These are phyloP conservation scores for Artibeus jamaicensis DNA, from an alignment of 2,797 vertebrate species.

Conservation along the genomic window DNA sequence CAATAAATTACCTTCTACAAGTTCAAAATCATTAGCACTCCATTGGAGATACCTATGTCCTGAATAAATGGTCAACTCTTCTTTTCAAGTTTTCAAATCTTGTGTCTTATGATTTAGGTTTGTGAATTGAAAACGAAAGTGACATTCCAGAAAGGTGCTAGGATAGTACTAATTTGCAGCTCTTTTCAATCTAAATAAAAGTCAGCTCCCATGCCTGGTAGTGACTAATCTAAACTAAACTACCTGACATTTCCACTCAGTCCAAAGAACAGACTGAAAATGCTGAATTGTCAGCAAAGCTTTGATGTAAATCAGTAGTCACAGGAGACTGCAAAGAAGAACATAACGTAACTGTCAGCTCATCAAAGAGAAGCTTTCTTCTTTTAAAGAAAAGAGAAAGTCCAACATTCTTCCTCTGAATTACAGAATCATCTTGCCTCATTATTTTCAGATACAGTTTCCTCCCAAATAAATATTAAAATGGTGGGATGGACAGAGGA, in stretches of 20 bases:
- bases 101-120: not conserved
- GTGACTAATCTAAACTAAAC: conserved; percentile 74
- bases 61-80: not conserved
- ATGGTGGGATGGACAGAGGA: not conserved
- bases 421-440: conserved; percentile 49
- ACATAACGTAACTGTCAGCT: conserved; percentile 54
- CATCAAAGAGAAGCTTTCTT: conserved; percentile 67
- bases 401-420: conserved; percentile 47
- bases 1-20: not conserved
- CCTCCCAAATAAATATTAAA: conserved; percentile 33
- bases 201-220: conserved; percentile 48
- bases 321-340: conserved; percentile 65
- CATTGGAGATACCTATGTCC: not conserved
- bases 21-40: conserved; percentile 49
- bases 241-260: conserved; percentile 71
- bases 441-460: conserved; percentile 71
- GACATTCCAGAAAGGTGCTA: conserved; percentile 49
- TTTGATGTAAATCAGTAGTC: conserved; percentile 77
- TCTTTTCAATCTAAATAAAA: conserved; percentile 67
- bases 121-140: conserved; percentile 47
- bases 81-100: conserved; percentile 45
- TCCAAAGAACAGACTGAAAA: conserved; percentile 69
- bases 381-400: conserved; percentile 45
- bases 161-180: conserved; percentile 36
- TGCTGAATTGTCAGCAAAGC: conserved; percentile 72